A percentile compares a stretch with the other conserved stretches of the same genome.
These are phyloP conservation scores for Malthinus seriepunctatus DNA, from an alignment of 2,888 invertebrate genomes.

Conservation along the genomic window DNA sequence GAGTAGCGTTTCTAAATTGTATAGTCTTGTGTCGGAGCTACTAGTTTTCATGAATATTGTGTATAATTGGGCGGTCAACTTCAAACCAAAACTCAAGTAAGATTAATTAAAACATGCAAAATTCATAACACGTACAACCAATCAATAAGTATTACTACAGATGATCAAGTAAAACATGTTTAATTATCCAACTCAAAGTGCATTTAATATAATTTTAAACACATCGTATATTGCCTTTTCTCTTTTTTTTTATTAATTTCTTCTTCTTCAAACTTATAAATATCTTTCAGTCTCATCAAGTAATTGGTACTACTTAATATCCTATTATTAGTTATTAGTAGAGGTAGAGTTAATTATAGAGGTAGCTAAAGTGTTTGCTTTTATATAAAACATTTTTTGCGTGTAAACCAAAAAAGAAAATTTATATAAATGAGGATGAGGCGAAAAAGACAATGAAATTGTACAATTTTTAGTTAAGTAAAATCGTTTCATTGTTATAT, in stretches of 20 bases:
- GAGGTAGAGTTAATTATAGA: not conserved
- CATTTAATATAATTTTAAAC: not conserved
- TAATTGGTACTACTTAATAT: too few species aligned
- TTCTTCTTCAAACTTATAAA: too few species aligned
- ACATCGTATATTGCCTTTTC: not conserved
- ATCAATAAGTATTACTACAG: not conserved
- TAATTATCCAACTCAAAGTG: slow-evolving; percentile 5
- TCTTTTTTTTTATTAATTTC: too few species aligned
- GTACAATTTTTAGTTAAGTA: not conserved
- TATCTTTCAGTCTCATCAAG: too few species aligned
- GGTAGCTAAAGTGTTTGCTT: not conserved
- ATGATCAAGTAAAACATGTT: not conserved
- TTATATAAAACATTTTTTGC: not conserved
- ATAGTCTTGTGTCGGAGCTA: too few species aligned
- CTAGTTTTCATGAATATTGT: too few species aligned
- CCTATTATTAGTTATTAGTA: too few species aligned
- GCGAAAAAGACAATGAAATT: slow-evolving; percentile 3
- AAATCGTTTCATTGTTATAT: not conserved
- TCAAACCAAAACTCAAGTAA: too few species aligned
- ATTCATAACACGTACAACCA: slow-evolving; percentile 12
- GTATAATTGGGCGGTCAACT: too few species aligned
- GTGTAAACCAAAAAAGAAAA: not conserved
- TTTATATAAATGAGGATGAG: not conserved
- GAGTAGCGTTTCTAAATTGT: too few species aligned
- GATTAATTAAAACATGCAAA: slow-evolving; percentile 11